A percentile compares a stretch with the other conserved stretches of the same genome.
Evolutionary conservation across 2,888 invertebrate species (phyloP).

Genomic region (Buathra laborator): DNA sequence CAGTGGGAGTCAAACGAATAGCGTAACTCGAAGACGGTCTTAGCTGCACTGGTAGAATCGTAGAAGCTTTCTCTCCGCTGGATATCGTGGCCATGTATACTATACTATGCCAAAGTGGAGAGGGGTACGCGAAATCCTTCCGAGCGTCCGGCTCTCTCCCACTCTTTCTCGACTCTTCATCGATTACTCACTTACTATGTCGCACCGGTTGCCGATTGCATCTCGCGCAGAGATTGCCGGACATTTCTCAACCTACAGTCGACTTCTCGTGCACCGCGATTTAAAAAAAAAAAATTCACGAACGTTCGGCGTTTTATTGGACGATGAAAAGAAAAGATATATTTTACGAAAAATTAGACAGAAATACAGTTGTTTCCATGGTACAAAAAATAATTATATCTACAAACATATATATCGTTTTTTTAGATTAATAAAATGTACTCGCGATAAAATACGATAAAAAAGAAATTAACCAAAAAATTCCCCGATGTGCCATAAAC

Average conservation of each 20-base stretch:
- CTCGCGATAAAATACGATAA: too few species aligned
- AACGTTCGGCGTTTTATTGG: neutral
- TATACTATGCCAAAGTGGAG: too few species aligned
- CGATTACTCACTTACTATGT: conserved; percentile 2
- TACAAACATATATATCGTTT: too few species aligned
- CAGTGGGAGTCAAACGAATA: conserved; percentile 56
- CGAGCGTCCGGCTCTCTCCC: neutral
- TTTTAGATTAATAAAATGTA: too few species aligned
- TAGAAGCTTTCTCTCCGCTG: neutral
- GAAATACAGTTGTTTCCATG: too few species aligned
- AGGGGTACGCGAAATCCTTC: neutral
- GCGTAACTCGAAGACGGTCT: conserved; percentile 55
- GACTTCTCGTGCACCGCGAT: neutral
- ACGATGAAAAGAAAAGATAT: neutral
- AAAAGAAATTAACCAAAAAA: too few species aligned
- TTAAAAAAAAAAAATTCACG: neutral
- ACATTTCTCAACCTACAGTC: conserved; percentile 11
- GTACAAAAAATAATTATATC: too few species aligned
- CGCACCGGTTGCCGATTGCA: neutral
- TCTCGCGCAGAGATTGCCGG: neutral
- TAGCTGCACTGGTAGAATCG: conserved; percentile 24
- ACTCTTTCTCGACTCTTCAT: neutral
- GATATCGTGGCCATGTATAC: too few species aligned
- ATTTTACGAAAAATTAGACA: too few species aligned
- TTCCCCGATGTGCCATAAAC: too few species aligned